A percentile compares a stretch with the other conserved stretches of the same genome.
These are phyloP conservation scores for Aphaenogaster ashmeadi DNA, from an alignment of 1,140 invertebrate species.

Conservation along the genomic window DNA sequence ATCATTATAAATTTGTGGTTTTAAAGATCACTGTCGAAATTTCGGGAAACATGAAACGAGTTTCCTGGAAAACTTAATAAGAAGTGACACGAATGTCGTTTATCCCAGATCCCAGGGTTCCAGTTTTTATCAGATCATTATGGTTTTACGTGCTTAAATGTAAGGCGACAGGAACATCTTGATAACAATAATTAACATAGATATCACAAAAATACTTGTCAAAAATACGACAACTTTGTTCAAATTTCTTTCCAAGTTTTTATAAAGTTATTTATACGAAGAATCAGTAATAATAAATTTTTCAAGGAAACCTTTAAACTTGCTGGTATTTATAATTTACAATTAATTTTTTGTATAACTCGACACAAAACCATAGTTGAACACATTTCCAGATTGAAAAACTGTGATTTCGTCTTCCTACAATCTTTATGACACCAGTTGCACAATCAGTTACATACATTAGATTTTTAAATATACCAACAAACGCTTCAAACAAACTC, in stretches of 20 bases:
- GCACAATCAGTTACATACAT: background rate
- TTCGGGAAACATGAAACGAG: background rate
- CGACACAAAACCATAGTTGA: background rate
- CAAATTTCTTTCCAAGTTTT: background rate
- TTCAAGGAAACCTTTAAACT: background rate
- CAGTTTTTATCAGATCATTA: background rate
- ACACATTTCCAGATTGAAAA: background rate
- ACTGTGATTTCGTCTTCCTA: background rate
- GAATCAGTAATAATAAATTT: background rate
- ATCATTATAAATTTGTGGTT: background rate
- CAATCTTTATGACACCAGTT: background rate
- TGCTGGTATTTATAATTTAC: background rate
- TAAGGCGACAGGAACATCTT: background rate
- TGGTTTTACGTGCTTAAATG: background rate
- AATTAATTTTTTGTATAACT: constrained; percentile 14
- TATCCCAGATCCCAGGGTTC: background rate
- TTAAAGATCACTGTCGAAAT: background rate
- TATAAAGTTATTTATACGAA: background rate
- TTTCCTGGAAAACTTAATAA: background rate
- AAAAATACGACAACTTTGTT: background rate
- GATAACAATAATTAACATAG: background rate
- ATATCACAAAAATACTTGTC: background rate
- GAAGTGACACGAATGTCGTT: constrained; percentile 6
- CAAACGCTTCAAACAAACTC: background rate
- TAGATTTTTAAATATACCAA: background rate